Conservation (phyloP, 2,888 invertebrate species). For the Exocentrus adspersus region DNA sequence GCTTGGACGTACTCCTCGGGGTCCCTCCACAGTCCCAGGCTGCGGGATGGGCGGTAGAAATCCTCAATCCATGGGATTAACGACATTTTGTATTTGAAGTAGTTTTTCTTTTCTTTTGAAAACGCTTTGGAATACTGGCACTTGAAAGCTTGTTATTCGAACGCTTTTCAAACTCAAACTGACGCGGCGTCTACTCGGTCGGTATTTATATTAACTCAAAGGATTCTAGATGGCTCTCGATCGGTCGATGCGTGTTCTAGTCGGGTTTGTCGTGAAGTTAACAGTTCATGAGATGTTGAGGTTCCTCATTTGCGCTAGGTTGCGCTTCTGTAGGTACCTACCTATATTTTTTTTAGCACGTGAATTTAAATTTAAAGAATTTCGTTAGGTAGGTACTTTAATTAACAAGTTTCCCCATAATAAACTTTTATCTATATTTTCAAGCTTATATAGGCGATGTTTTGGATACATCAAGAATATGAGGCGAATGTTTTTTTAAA, state of each 20-base stretch:
- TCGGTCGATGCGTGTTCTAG: neutral
- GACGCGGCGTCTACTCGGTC: neutral
- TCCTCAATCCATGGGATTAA: neutral
- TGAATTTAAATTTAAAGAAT: too few species aligned
- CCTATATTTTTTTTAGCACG: too few species aligned
- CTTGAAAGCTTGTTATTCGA: neutral
- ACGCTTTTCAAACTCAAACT: neutral
- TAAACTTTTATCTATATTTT: too few species aligned
- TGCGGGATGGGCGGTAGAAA: neutral
- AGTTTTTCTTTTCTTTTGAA: neutral
- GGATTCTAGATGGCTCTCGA: constrained; percentile 9
- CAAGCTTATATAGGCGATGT: too few species aligned
- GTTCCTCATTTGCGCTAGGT: too few species aligned
- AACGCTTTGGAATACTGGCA: neutral
- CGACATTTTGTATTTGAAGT: neutral
- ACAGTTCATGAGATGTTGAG: neutral
- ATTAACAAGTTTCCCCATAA: too few species aligned
- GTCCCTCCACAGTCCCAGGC: neutral
- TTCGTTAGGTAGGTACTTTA: too few species aligned
- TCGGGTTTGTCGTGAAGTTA: neutral
- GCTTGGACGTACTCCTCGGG: neutral
- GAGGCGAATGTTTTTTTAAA: too few species aligned
- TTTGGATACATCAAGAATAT: too few species aligned
- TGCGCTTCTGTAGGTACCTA: too few species aligned
- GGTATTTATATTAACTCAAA: neutral